Conservation (phyloP, 2,888 invertebrate species). For the Andrena haemorrhoa region DNA sequence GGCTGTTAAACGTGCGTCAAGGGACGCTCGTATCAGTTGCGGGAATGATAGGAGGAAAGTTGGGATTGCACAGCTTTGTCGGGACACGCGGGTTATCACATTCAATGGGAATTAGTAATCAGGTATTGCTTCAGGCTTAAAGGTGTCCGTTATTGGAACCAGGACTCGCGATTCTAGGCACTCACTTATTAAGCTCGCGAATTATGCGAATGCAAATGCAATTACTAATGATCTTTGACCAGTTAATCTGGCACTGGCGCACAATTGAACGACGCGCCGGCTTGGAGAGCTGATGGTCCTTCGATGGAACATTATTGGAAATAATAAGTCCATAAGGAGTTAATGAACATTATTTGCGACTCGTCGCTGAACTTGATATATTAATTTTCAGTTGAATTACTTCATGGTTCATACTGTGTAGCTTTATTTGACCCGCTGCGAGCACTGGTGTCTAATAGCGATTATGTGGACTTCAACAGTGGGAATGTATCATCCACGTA, state of each 20-base stretch:
- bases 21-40: background rate
- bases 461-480: constrained; percentile 6
- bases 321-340: no score
- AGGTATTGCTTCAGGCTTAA: background rate
- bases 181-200: background rate
- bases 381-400: background rate
- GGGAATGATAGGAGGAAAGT: background rate
- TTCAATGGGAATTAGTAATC: background rate
- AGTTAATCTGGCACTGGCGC: background rate
- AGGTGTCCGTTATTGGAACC: background rate
- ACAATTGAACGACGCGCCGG: background rate
- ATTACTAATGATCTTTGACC: background rate
- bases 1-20: background rate
- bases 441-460: background rate
- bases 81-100: background rate
- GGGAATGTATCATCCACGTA: constrained; percentile 37
- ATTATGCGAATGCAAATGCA: background rate
- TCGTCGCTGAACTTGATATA: no score
- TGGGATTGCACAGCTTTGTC: background rate
- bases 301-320: background rate
- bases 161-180: background rate
- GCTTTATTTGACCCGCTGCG: background rate
- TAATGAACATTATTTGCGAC: no score
- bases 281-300: background rate
- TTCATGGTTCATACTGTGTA: background rate